Evolutionary conservation across 2,113 vertebrate genomes (phyloP), one percentile per base, ranked within the genome.

Genomic region (Heliornis fulica): DNA sequence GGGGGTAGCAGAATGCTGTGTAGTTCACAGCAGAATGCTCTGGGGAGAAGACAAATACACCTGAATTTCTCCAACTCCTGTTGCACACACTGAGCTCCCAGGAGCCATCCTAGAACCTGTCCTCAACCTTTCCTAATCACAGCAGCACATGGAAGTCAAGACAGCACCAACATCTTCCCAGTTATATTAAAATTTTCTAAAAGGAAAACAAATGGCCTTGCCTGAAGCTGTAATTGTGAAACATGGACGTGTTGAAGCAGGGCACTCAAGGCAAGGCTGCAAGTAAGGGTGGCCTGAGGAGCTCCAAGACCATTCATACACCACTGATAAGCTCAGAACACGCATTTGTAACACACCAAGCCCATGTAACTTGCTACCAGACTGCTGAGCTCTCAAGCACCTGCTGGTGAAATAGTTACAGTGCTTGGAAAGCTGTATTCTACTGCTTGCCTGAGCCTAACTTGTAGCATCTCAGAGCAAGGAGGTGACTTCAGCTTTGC

Each of bases 261-360:
- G 14, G 34, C 57, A 87, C 40, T 13, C 5, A 15, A 31, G 32
- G 26, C 29, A 84, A 79, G 31, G 34, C 40, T n/a, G 21, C 10
- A 51, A 4, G 13, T 2, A 13, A 40, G 7, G 0, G 0, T 3
- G 7, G 23, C 10, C 20, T 32, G 1, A 1, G 29, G 46, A 89
- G 43, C 43, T 68, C 41, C 48, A 45, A 31, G 41, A 50, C 13
- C 26, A 56, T 16, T 41, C 2, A 4, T 22, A 53, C 8, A 22
- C 3, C n/a, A 19, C 0, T 0, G 3, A 11, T 21, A 90, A n/a
- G 20, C 53, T 75, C 48, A 32, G 48, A 29, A 68, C 80, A 13
- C 9, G n/a, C 0, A 17, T 34, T 72, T 4, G 1, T 1, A 3
- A 59, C 32, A 45, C 11, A 36, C 9, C 20, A 14, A 78, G 29